Conservation (phyloP, 1,140 invertebrate species). For the Notospermus geniculatus region DNA sequence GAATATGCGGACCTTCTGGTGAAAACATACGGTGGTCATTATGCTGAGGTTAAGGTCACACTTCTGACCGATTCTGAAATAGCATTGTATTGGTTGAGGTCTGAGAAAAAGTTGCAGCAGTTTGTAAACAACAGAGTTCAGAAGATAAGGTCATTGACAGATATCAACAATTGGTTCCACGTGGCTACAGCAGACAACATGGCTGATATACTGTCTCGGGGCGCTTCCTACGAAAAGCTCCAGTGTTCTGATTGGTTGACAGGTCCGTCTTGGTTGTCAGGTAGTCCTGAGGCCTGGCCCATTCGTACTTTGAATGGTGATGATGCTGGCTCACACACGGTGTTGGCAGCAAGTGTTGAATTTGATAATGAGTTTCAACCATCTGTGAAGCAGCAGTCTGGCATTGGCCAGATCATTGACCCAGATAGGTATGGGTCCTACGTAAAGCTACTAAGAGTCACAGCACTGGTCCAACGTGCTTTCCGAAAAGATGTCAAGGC, state of each 20-base stretch:
- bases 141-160: not conserved
- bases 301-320: not conserved
- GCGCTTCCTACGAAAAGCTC: not conserved
- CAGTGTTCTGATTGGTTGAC: not conserved
- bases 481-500: not conserved
- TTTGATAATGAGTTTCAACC: not conserved
- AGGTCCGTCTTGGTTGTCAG: not conserved
- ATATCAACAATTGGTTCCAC: not conserved
- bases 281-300: not conserved
- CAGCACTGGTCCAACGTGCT: not conserved
- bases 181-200: not conserved
- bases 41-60: not conserved
- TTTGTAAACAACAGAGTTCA: conserved; percentile 3
- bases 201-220: not conserved
- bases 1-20: not conserved
- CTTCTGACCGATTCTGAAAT: conserved; percentile 4
- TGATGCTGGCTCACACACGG: not conserved
- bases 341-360: not conserved
- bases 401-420: not conserved
- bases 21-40: not conserved
- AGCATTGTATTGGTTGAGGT: conserved; percentile 1
- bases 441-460: not conserved
- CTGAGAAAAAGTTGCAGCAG: not conserved
- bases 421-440: not conserved
- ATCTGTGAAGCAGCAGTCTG: not conserved